A percentile compares a stretch with the other conserved stretches of the same genome.
Evolutionary conservation across 2,113 vertebrate genomes (phyloP).

Genomic region (Chionomys nivalis): DNA sequence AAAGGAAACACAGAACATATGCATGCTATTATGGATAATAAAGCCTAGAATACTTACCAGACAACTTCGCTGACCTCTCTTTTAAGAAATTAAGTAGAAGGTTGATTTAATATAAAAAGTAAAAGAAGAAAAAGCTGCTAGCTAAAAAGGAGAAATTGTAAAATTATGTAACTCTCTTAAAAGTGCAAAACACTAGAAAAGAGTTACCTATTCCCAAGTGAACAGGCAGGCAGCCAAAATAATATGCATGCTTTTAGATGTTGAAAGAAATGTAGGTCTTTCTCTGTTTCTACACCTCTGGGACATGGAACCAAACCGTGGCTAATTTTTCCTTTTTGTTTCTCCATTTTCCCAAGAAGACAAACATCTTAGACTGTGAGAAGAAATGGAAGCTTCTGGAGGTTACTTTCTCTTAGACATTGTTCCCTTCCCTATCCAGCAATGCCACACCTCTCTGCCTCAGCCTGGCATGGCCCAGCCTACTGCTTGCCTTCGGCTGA

Average conservation of each 20-base stretch:
- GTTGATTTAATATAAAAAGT: not conserved
- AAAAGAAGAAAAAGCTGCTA: not conserved
- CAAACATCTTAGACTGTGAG: not conserved
- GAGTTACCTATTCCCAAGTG: not conserved
- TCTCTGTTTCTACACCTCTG: not conserved
- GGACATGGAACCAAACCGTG: not conserved
- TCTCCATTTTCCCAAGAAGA: not conserved
- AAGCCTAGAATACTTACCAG: not conserved
- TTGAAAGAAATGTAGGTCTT: not conserved
- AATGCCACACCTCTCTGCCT: not conserved
- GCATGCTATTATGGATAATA: not conserved
- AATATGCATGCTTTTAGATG: no score
- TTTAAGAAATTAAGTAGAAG: not conserved
- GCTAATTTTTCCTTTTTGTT: not conserved
- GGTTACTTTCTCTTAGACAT: not conserved
- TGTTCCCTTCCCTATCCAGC: not conserved
- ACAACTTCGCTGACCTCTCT: not conserved
- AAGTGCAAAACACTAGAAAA: not conserved
- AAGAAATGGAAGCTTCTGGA: not conserved
- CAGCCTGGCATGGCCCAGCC: not conserved
- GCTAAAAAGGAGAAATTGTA: slow-evolving; percentile 23
- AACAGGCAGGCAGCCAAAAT: not conserved
- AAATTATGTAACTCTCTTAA: slow-evolving; percentile 6
- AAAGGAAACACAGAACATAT: not conserved
- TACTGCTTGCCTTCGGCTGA: not conserved